phyloP scores from a whole-genome alignment of 2,113 vertebrate species.

The human (Homo sapiens) region DNA sequence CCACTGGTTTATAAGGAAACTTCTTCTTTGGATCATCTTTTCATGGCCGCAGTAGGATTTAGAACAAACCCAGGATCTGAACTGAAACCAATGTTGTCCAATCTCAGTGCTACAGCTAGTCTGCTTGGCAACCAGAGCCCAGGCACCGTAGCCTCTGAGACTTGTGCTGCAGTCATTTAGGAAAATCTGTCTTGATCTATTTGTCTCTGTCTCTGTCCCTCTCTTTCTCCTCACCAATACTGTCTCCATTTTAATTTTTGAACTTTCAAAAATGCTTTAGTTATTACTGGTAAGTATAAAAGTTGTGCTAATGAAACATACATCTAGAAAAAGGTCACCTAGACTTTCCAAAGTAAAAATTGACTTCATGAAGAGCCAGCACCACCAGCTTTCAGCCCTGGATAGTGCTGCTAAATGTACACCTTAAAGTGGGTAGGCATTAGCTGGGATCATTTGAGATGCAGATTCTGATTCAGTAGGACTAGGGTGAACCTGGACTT shows the following conservation, averaged over 20 bases:
- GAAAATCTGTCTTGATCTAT: not conserved
- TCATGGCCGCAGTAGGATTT: not conserved
- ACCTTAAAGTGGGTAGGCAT: not conserved
- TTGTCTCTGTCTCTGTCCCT: not conserved
- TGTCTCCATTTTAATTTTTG: not conserved
- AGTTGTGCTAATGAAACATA: not conserved
- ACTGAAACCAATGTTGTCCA: not conserved
- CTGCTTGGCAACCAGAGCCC: not conserved
- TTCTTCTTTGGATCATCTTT: not conserved
- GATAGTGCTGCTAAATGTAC: not conserved
- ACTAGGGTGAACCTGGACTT: not conserved
- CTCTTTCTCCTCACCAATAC: not conserved
- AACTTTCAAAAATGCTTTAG: not conserved
- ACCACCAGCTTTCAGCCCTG: not conserved
- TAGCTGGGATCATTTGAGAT: not conserved
- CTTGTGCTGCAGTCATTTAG: too few species aligned
- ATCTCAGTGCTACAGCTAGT: fast-evolving
- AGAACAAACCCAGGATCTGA: not conserved
- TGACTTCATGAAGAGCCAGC: not conserved
- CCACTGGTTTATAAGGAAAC: not conserved
- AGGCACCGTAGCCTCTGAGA: not conserved
- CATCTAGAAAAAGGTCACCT: not conserved
- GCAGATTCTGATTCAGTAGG: not conserved
- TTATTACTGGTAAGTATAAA: not conserved
- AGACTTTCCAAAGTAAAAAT: not conserved